Percentiles rank a stretch among this genome's conserved stretches.
These are phyloP conservation scores for Phodopus roborovskii DNA, from an alignment of 2,113 vertebrate species.

Conservation along the genomic window DNA sequence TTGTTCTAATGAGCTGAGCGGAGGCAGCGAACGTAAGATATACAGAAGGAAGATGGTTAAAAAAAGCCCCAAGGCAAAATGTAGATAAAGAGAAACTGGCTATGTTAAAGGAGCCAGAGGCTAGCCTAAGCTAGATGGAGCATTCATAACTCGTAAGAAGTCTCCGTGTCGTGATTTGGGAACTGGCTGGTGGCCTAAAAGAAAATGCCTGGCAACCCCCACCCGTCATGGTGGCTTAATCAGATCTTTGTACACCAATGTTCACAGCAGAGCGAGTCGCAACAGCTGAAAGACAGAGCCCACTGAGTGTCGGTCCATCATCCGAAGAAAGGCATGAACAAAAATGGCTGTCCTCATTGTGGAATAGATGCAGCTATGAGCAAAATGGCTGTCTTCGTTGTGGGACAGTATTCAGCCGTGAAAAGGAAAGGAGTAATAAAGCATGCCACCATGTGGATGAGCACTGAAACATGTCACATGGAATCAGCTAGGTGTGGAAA, in stretches of 20 bases:
- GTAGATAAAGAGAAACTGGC: background rate
- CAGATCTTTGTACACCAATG: background rate
- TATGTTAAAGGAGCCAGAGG: background rate
- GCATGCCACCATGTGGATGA: accelerated
- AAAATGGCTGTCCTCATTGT: background rate
- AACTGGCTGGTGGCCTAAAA: background rate
- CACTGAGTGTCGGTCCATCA: background rate
- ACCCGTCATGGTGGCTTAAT: background rate
- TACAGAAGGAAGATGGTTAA: background rate
- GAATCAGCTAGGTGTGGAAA: background rate
- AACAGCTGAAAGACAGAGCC: background rate
- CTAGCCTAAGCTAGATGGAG: background rate
- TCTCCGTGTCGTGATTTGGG: background rate
- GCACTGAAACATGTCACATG: accelerated
- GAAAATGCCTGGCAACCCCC: background rate
- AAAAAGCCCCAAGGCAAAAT: background rate
- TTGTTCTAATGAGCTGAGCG: background rate
- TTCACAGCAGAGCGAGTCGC: background rate
- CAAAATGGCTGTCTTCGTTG: background rate
- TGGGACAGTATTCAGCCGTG: background rate
- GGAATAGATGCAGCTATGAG: background rate
- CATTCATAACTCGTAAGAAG: background rate
- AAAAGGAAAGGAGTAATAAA: background rate
- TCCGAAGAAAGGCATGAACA: background rate
- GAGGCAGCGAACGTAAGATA: background rate